Evolutionary conservation across 2,888 invertebrate genomes (phyloP), one percentile per base, ranked within the genome.

Genomic region (Thelaira solivaga): DNA sequence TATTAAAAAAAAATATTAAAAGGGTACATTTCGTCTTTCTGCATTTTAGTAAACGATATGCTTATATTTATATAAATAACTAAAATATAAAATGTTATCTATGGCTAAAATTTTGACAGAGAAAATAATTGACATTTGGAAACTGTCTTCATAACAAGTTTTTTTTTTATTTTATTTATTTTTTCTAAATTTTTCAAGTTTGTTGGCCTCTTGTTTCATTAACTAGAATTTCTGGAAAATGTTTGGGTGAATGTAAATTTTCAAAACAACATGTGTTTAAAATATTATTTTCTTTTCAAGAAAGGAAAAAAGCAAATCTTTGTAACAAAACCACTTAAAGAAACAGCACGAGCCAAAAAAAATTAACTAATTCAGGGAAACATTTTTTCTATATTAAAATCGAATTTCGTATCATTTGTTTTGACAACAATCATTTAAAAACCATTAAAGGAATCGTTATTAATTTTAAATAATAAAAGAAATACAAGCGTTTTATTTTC

Each of bases 321-420:
- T 20, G 1, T 20, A 39, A 18, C 13, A 26, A 18, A 51, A 59
- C n/a, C 49, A 45, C 59, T 59, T 65, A 43, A 65, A 29, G 41
- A 34, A 59, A 26, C 59, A 74, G 59, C 74, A 67, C 59, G 67
- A 61, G 59, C 29, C 51, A 26, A 6, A 57, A 2, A 10, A 45
- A 16, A 22, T 31, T 13, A 6, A 13, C 8, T 11, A 5, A n/a
- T n/a, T n/a, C n/a, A n/a, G n/a, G n/a, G 16, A 39, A 18, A 41
- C 7, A 36, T 36, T 5, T 39, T 13, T 13, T 1, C 11, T 4
- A 16, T 6, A n/a, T 5, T 26, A 26, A 26, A 26, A 5, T 5
- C 26, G 26, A 26, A 26, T 4, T 26, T 26, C 4, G 6, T 26
- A 5, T 4, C 26, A 5, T 26, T 26, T 5, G n/a, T 36, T 36